Evolutionary conservation across 2,888 invertebrate genomes (phyloP), one percentile per base, ranked within the genome.

Genomic region (Gerosis bhagava): DNA sequence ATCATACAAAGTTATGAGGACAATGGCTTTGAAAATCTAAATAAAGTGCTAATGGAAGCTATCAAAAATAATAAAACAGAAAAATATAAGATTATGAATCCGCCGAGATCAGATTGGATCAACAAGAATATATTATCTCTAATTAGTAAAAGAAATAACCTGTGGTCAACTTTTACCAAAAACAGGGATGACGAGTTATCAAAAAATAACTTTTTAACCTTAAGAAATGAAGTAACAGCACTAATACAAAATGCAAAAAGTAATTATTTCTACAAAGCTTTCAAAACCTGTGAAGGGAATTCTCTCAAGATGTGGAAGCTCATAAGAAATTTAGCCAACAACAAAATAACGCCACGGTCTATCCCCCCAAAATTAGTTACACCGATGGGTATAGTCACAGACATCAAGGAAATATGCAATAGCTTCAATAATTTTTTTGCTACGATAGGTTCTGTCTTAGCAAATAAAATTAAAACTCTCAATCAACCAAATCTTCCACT

Each of bases 61-160:
- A 41, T 37, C 19, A 10, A 25, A 11, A 7, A 37, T 7, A 46
- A 25, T 26, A 37, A 26, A 29, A 7, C 24, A 7, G 26, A 16
- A 1, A 48, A 53, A 24, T 32, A 8, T 1, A 50, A 51, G 37
- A 48, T 41, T 5, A 10, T 44, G 0, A 51, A 51, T n/a, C 12
- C 7, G 25, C 51, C 51, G 1, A 17, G 16, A 32, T 5, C 44
- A 7, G 48, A 51, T 17, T 51, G 51, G 51, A 51, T 51, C 5
- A 15, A 28, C 3, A 48, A 11, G 28, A 19, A 39, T 1, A 15
- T 51, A 3, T 28, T 51, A 21, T 6, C 25, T 11, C 24, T 16
- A 19, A 51, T 47, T 8, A 42, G 43, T 15, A 13, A 28, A n/a
- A 50, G 50, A 35, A 47, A 47, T 32, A 13, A 6, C 2, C 11